Evolutionary conservation across 1,140 invertebrate species (phyloP).

Genomic region (Euura lappo): DNA sequence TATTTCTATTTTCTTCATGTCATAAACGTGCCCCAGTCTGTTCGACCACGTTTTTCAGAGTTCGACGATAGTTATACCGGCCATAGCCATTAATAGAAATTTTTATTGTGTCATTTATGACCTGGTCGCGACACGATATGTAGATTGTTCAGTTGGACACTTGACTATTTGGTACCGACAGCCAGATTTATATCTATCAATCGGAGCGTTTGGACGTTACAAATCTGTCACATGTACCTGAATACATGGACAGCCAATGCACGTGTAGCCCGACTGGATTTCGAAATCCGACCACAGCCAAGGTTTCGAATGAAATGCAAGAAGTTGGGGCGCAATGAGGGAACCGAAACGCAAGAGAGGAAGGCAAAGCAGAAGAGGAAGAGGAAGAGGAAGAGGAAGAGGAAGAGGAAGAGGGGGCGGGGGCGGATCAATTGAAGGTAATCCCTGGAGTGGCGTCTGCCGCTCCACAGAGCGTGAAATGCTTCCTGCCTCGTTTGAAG

Average conservation of each 20-base stretch:
- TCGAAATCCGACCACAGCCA: not conserved
- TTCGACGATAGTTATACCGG: not conserved
- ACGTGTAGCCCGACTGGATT: not conserved
- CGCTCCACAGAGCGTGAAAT: conserved; percentile 54
- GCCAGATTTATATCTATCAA: not conserved
- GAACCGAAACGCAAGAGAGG: conserved; percentile 1
- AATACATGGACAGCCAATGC: not conserved
- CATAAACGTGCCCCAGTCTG: not conserved
- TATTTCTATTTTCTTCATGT: not conserved
- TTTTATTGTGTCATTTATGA: conserved; percentile 4
- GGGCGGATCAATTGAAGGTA: conserved; percentile 56
- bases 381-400: conserved; percentile 30
- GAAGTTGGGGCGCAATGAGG: not conserved
- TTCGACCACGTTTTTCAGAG: no score
- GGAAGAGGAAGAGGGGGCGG: conserved; percentile 37
- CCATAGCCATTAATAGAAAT: not conserved
- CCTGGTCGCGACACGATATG: not conserved
- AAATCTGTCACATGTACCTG: not conserved
- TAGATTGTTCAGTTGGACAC: not conserved
- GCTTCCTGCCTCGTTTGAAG: conserved; percentile 46
- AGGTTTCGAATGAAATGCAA: not conserved
- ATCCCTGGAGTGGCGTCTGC: conserved; percentile 54
- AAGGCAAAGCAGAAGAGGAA: conserved; percentile 10
- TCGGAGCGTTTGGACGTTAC: not conserved
- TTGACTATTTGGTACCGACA: not conserved